phyloP scores from a whole-genome alignment of 2,113 vertebrate genomes.

The Pomatorhinus ruficollis region DNA sequence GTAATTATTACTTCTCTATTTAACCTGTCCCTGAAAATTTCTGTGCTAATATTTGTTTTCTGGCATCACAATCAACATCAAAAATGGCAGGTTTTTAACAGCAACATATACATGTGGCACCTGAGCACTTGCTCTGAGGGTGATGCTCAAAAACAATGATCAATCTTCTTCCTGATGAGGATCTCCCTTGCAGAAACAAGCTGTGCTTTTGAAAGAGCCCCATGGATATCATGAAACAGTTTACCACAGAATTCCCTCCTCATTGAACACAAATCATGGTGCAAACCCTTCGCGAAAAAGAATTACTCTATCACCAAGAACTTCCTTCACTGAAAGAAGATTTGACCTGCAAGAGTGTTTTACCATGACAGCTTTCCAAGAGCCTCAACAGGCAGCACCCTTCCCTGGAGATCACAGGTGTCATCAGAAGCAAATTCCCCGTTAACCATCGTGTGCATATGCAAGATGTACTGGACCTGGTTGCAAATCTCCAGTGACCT shows the following conservation, averaged over 20 bases:
- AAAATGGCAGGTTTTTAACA: neutral
- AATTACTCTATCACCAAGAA: neutral
- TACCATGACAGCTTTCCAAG: neutral
- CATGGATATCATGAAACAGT: accelerated
- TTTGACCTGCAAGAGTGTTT: accelerated
- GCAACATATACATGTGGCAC: neutral
- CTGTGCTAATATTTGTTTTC: neutral
- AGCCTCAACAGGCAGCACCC: neutral
- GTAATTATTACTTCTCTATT: neutral
- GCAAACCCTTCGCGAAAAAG: neutral
- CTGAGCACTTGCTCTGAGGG: neutral
- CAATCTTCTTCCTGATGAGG: neutral
- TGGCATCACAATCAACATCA: neutral
- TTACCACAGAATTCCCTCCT: neutral
- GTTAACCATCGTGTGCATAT: accelerated
- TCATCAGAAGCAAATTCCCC: neutral
- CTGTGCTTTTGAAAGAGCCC: neutral
- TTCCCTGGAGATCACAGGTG: neutral
- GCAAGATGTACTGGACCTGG: neutral
- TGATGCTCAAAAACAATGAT: neutral
- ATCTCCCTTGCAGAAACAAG: neutral
- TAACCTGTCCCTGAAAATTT: neutral
- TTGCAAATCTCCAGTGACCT: neutral
- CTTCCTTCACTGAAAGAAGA: neutral
- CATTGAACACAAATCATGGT: accelerated